Conservation (phyloP, 2,888 invertebrate genomes). For the Cistogaster globosa region DNA sequence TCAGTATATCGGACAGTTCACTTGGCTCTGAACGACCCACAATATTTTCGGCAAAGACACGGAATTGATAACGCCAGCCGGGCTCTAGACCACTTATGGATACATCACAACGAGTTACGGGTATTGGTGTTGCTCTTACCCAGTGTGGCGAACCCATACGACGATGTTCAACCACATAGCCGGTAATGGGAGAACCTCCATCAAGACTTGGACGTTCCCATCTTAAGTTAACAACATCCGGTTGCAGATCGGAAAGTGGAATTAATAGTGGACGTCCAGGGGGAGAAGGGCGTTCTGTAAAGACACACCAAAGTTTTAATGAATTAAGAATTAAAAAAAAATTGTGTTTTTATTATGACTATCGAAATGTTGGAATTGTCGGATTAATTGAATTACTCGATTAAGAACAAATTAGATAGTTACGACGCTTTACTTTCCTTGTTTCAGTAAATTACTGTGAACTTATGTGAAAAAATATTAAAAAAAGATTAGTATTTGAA, state of each 20-base stretch:
- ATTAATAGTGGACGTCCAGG: slow-evolving; percentile 93
- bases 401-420: too few relatives aligned
- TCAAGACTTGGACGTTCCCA: slow-evolving; percentile 92
- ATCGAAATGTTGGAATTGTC: too few relatives aligned
- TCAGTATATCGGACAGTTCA: slow-evolving; percentile 92
- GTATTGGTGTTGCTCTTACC: slow-evolving; percentile 90
- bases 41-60: slow-evolving; percentile 95
- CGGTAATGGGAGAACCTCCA: slow-evolving; percentile 93
- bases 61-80: slow-evolving; percentile 94
- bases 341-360: not conserved
- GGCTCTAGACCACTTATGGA: slow-evolving; percentile 92
- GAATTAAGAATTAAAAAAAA: too few relatives aligned
- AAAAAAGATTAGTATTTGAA: too few relatives aligned
- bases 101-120: slow-evolving; percentile 89
- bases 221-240: slow-evolving; percentile 91
- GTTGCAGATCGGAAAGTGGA: slow-evolving; percentile 88
- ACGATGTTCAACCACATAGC: slow-evolving; percentile 91
- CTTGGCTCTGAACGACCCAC: slow-evolving; percentile 93
- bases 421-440: too few relatives aligned
- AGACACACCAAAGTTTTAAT: not conserved
- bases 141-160: slow-evolving; percentile 91
- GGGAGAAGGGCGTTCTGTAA: slow-evolving; percentile 88
- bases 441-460: too few relatives aligned
- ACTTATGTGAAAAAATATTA: too few relatives aligned
- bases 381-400: too few relatives aligned